Base-by-base conservation (phyloP, 2,797 vertebrate species). In the Nannoperca obscura region DNA sequence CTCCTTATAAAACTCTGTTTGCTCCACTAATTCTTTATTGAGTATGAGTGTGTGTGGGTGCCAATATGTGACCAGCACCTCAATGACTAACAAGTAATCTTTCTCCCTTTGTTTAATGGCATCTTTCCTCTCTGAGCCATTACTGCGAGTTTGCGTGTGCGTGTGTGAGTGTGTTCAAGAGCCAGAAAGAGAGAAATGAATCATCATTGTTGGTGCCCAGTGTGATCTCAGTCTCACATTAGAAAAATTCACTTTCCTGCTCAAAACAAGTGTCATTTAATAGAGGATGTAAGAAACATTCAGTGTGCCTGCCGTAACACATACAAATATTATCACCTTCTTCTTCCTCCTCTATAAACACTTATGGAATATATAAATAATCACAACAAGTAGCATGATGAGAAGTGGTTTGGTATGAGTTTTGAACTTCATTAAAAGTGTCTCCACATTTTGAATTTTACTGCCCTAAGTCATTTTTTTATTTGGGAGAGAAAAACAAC, bases 121-220 rank as follows among this genome's bases (percentile, higher is more conserved):
- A 14, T 49, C 42, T 78, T 66, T 63, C 24, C 49, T 55, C 34
- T 68, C 60, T 62, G 17, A 53, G 76, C 74, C 72, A 82, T 72
- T 67, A 71, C 22, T 54, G 38, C 4, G 24, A 24, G 9, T 13
- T 27, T 12, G 20, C 24, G 40, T 17, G 30, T 22, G n/a, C 20
- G 17, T 38, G 32, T 49, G 46, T 38, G 22, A n/a, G n/a, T 50
- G 47, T 12, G 24, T 34, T 27, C 9, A 19, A 74, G 14, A 38
- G 59, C 17, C 34, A 57, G 42, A 49, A 11, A 30, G 17, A n/a
- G 17, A 58, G 59, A 71, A 24, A 76, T 79, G 81, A 87, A 68
- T 88, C 82, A 85, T 80, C 53, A 64, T n/a, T 74, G 82, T 76
- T 82, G 34, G 10, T 73, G 59, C 27, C 58, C 17, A 55, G 27